A percentile compares a stretch with the other conserved stretches of the same genome.
Conservation (phyloP, 2,797 vertebrate genomes). For the Anguilla megastoma region DNA sequence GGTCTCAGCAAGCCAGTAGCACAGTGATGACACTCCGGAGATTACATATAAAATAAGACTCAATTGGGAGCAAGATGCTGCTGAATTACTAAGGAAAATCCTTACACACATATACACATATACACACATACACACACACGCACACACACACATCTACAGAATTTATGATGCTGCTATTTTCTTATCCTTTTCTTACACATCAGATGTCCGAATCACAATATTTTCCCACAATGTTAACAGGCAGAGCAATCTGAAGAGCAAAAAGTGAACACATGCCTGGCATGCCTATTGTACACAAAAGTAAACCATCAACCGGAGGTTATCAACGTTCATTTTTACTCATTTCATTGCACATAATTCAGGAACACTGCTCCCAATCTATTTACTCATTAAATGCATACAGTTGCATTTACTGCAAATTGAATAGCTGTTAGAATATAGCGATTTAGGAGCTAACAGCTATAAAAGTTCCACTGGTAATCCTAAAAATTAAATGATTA, state of each 20-base stretch:
- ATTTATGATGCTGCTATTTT: background rate
- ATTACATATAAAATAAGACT: background rate
- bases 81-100: background rate
- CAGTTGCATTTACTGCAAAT: background rate
- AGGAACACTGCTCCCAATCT: background rate
- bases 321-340: background rate
- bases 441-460: too few species aligned
- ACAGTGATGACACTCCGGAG: constrained; percentile 12
- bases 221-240: background rate
- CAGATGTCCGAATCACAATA: background rate
- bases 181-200: background rate
- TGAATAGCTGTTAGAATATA: background rate
- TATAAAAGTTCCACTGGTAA: too few species aligned
- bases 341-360: background rate
- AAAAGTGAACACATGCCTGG: background rate
- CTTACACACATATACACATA: background rate
- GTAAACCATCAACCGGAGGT: background rate
- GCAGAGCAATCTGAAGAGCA: background rate
- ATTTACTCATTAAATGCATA: background rate
- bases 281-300: background rate
- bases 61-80: background rate
- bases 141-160: background rate
- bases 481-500: too few species aligned
- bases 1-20: background rate
- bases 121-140: background rate